Conservation (phyloP, 2,888 invertebrate species). For the Dorcus parallelipipedus region DNA sequence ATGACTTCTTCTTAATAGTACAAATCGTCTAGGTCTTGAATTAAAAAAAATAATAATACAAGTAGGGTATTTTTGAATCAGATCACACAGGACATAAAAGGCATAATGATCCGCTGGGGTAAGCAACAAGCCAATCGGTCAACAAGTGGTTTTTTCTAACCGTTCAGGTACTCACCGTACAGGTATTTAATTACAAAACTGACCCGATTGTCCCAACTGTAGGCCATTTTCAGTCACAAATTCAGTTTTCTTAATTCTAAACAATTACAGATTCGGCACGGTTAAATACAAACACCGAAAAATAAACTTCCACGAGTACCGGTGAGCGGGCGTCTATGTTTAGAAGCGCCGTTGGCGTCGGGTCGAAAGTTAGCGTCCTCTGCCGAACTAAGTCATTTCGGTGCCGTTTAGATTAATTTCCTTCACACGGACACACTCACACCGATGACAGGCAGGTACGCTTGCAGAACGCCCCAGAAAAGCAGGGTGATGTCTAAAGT, state of each 20-base stretch:
- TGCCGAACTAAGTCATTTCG: slow-evolving; percentile 1
- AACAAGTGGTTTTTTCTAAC: background rate
- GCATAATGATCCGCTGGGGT: too few relatives aligned
- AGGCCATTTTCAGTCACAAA: slow-evolving; percentile 58
- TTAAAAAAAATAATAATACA: too few relatives aligned
- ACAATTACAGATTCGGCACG: background rate
- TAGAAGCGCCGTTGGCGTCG: slow-evolving; percentile 25
- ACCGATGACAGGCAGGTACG: too few relatives aligned
- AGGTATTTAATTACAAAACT: slow-evolving; percentile 77
- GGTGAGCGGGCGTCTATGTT: slow-evolving; percentile 23
- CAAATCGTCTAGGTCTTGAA: too few relatives aligned
- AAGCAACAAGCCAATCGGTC: background rate
- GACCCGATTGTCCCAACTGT: slow-evolving; percentile 81
- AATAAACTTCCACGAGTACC: slow-evolving; percentile 21
- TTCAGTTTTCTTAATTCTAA: background rate
- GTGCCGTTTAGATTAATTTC: background rate
- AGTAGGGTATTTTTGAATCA: too few relatives aligned
- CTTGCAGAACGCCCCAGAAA: too few relatives aligned
- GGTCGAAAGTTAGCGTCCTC: slow-evolving; percentile 18
- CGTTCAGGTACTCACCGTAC: slow-evolving; percentile 63
- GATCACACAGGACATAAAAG: too few relatives aligned
- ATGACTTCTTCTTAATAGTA: too few relatives aligned
- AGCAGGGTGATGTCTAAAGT: too few relatives aligned
- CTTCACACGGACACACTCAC: background rate
- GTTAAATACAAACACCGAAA: slow-evolving; percentile 10